Percentiles rank a stretch among this genome's conserved stretches.
Conservation (phyloP, 2,888 invertebrate genomes). For the Drymonia ruficornis region DNA sequence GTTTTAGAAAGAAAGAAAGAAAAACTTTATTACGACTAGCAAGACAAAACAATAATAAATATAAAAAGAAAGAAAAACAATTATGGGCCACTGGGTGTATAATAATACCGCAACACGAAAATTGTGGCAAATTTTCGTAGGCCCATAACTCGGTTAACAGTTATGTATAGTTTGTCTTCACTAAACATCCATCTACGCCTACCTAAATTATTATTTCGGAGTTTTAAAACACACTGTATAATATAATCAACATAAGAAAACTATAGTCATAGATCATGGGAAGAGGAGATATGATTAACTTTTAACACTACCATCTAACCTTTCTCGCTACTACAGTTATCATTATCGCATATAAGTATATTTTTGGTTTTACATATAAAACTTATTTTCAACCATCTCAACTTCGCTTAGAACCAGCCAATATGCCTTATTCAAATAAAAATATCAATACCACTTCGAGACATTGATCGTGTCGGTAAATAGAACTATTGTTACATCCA, state of each 20-base stretch:
- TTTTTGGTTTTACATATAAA: constrained; percentile 58
- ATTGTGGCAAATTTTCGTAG: no score
- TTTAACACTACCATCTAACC: constrained; percentile 43
- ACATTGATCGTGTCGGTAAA: constrained; percentile 43
- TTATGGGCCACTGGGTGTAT: no score
- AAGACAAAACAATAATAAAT: no score
- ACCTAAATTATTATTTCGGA: no score
- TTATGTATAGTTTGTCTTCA: no score
- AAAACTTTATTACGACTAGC: no score
- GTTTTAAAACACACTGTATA: no score
- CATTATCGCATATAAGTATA: constrained; percentile 51
- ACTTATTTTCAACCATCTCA: constrained; percentile 36
- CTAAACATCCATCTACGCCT: no score
- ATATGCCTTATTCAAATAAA: constrained; percentile 36
- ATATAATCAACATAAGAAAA: constrained; percentile 32
- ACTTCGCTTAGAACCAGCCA: constrained; percentile 44
- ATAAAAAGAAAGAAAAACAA: no score
- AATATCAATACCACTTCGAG: constrained; percentile 35
- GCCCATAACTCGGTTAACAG: no score
- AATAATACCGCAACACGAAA: no score
- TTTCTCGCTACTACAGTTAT: constrained; percentile 41
- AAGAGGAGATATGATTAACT: constrained; percentile 36
- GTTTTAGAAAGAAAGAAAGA: no score
- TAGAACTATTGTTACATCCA: constrained; percentile 47
- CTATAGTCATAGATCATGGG: constrained; percentile 29